Percentiles rank a stretch among this genome's conserved stretches.
These are phyloP conservation scores for Drosophila miranda DNA, from an alignment of 1,140 invertebrate species.

Conservation along the genomic window DNA sequence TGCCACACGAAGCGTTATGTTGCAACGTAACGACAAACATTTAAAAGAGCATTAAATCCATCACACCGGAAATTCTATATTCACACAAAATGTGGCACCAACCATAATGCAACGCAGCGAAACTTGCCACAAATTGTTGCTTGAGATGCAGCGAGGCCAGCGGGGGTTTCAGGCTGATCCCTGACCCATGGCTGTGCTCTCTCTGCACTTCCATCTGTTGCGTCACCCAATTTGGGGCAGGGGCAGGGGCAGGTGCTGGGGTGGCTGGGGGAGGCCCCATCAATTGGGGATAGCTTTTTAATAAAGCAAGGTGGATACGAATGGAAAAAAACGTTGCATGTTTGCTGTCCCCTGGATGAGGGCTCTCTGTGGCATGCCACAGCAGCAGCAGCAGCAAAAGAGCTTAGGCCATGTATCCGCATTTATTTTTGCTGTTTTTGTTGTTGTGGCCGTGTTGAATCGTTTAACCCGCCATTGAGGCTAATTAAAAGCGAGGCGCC, in stretches of 20 bases:
- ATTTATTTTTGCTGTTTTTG: constrained; percentile 4
- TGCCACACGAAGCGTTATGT: constrained; percentile 34
- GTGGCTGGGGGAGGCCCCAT: not conserved
- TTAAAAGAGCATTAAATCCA: constrained; percentile 65
- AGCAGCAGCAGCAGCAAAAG: constrained; percentile 33
- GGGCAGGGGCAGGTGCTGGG: not conserved
- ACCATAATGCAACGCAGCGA: not conserved
- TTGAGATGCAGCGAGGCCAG: too few relatives aligned
- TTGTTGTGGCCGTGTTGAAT: constrained; percentile 28
- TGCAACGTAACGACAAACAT: constrained; percentile 35
- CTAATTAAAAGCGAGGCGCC: constrained; percentile 59
- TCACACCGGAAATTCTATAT: constrained; percentile 67
- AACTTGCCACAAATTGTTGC: not conserved
- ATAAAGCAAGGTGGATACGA: constrained; percentile 62
- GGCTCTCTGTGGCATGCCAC: constrained; percentile 51
- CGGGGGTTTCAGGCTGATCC: too few relatives aligned
- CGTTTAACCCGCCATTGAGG: constrained; percentile 61
- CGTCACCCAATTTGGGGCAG: constrained; percentile 14
- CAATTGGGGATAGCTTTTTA: constrained; percentile 51
- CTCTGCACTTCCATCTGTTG: not conserved
- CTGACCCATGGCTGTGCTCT: too few relatives aligned
- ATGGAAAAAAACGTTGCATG: not conserved
- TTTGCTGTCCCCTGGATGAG: too few relatives aligned
- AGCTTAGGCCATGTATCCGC: constrained; percentile 19
- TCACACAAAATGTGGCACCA: constrained; percentile 7